Evolutionary conservation across 1,140 invertebrate species (phyloP), one percentile per base, ranked within the genome.

Genomic region (Dendrolimus kikuchii): DNA sequence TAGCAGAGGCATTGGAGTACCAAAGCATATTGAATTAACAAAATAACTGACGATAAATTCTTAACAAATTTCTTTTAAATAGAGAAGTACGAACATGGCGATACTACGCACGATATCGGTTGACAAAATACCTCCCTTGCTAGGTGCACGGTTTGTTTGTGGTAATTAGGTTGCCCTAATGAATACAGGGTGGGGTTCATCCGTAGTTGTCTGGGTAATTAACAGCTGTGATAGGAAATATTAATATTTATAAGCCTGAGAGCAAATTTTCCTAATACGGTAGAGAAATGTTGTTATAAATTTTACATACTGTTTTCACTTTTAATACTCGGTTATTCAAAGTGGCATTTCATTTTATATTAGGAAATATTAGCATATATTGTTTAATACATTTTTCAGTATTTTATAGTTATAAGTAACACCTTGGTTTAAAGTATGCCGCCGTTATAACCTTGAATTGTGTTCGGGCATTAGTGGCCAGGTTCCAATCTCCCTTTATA

Each of bases 201-300:
- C 77, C 72, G 66, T 75, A 77, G 77, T 81, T 82, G 74, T 80
- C 72, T 76, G 70, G 74, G 63, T 81, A 85, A 85, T 85, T 85
- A 82, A 82, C 81, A 75, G 68, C 74, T 75, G 68, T 81, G 81
- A 85, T 82, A 78, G 68, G 74, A 85, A 85, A 80, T 85, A 82
- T 85, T 85, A 85, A 85, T 82, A 85, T 85, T 85, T 81, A 82
- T 82, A 85, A 82, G 69, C 64, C 55, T 60, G 62, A 68, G 68
- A 67, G 67, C 62, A 50, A 74, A 79, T 72, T 76, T 77, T 77
- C 71, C 63, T 76, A 79, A 73, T 73, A 76, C 66, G 71, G 73
- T 72, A 66, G 59, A 58, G 56, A 72, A 71, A 62, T 68, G 62
- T 52, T 54, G 55, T 62, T 52, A 71, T 79, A 75, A 84, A 81